A percentile compares a stretch with the other conserved stretches of the same genome.
These are phyloP conservation scores for Tachycineta bicolor DNA, from an alignment of 2,113 vertebrate genomes.

Conservation along the genomic window DNA sequence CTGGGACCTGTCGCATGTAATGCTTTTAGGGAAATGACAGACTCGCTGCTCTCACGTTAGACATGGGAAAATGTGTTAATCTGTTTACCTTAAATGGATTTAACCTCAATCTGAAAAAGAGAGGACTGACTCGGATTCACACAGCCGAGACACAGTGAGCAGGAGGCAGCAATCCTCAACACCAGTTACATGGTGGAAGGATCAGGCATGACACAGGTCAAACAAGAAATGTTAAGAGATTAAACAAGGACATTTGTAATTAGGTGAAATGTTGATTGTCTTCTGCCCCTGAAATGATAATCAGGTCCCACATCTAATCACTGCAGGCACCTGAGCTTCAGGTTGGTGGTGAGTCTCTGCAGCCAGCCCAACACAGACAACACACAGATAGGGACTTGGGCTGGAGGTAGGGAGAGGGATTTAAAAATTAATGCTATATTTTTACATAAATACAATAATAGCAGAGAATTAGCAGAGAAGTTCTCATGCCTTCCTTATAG, in stretches of 20 bases:
- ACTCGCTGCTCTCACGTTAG: constrained; percentile 43
- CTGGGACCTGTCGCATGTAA: constrained; percentile 68
- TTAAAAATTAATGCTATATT: background rate
- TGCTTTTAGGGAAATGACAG: constrained; percentile 77
- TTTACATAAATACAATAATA: background rate
- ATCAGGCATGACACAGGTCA: background rate
- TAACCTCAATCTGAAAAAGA: constrained; percentile 57
- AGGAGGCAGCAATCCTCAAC: background rate
- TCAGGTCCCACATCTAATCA: background rate
- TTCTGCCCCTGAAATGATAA: constrained; percentile 3
- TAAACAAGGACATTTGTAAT: constrained; percentile 33
- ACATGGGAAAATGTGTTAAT: constrained; percentile 68
- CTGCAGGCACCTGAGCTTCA: background rate
- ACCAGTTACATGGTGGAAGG: background rate
- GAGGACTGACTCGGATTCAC: background rate
- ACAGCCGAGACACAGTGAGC: background rate
- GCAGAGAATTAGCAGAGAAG: background rate
- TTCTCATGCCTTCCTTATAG: background rate
- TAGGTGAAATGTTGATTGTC: background rate
- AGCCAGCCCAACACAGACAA: background rate
- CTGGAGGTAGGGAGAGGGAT: background rate
- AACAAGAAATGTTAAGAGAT: background rate
- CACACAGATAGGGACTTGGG: fast-evolving
- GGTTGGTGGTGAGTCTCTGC: background rate
- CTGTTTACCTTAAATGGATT: constrained; percentile 73